phyloP scores from a whole-genome alignment of 1,140 invertebrate species.

The Hyphantria cunea region DNA sequence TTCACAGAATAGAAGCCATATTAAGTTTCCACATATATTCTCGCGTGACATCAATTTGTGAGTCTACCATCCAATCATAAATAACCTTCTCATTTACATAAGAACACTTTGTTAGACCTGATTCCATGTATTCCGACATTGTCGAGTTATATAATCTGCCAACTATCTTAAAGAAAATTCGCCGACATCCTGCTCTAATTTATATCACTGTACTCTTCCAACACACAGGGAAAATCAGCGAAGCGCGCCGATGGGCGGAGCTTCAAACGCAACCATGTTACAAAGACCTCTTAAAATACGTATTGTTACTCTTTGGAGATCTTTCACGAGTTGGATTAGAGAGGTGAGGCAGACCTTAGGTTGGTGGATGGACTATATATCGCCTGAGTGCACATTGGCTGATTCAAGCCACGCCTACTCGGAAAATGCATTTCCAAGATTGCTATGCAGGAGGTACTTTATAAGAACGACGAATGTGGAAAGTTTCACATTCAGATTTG shows the following conservation, averaged over 20 bases:
- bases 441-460: constrained; percentile 69
- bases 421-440: constrained; percentile 79
- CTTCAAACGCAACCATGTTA: constrained; percentile 48
- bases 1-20: constrained; percentile 26
- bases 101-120: constrained; percentile 62
- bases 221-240: constrained; percentile 52
- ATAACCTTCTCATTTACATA: constrained; percentile 76
- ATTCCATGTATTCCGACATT: constrained; percentile 60
- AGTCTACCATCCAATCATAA: constrained; percentile 54
- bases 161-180: constrained; percentile 79
- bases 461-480: constrained; percentile 54
- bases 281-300: constrained; percentile 55
- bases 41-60: constrained; percentile 61
- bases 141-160: constrained; percentile 60
- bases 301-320: constrained; percentile 38
- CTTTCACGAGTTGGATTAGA: constrained; percentile 37
- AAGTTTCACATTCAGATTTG: constrained; percentile 63
- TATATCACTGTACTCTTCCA: constrained; percentile 52
- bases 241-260: constrained; percentile 75
- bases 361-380: constrained; percentile 72
- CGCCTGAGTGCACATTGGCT: constrained; percentile 79
- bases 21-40: constrained; percentile 64
- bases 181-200: constrained; percentile 63
- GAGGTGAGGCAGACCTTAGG: constrained; percentile 42
- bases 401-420: constrained; percentile 68